Evolutionary conservation across 1,140 invertebrate genomes (phyloP).

Genomic region (Drosophila novamexicana): DNA sequence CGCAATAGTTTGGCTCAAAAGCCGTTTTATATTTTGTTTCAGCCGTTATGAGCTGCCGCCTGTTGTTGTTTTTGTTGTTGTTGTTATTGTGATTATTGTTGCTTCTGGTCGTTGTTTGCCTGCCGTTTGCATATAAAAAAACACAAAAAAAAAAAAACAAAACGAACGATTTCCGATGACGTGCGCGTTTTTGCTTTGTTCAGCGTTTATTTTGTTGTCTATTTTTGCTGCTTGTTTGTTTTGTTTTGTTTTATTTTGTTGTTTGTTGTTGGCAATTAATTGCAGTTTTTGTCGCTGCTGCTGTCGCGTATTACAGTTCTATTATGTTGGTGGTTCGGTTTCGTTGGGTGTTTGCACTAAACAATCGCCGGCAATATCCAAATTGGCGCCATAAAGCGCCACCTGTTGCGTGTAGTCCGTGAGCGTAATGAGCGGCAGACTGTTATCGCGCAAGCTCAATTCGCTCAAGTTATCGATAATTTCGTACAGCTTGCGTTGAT

Average conservation of each 20-base stretch:
- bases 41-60: slow-evolving; percentile 29
- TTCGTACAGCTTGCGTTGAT: slow-evolving; percentile 68
- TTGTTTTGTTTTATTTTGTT: slow-evolving; percentile 21
- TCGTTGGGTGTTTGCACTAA: slow-evolving; percentile 65
- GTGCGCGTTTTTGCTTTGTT: slow-evolving; percentile 49
- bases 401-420: slow-evolving; percentile 77
- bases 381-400: slow-evolving; percentile 53
- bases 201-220: neutral
- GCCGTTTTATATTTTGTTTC: slow-evolving; percentile 52
- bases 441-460: slow-evolving; percentile 55
- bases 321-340: slow-evolving; percentile 68
- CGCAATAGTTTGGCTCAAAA: slow-evolving; percentile 47
- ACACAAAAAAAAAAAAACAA: slow-evolving; percentile 7
- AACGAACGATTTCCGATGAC: slow-evolving; percentile 68
- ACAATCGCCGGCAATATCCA: slow-evolving; percentile 38
- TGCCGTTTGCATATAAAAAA: slow-evolving; percentile 53
- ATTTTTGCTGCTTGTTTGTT: slow-evolving; percentile 32
- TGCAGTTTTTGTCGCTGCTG: slow-evolving; percentile 45
- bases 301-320: slow-evolving; percentile 18
- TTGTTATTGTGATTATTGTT: neutral
- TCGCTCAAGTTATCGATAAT: slow-evolving; percentile 78
- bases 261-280: slow-evolving; percentile 52
- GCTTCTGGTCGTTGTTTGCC: slow-evolving; percentile 27
- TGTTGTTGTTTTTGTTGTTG: slow-evolving; percentile 15
- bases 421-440: slow-evolving; percentile 73